Evolutionary conservation across 2,113 vertebrate genomes (phyloP), one percentile per base, ranked within the genome.

Genomic region (Lamprotornis superbus): DNA sequence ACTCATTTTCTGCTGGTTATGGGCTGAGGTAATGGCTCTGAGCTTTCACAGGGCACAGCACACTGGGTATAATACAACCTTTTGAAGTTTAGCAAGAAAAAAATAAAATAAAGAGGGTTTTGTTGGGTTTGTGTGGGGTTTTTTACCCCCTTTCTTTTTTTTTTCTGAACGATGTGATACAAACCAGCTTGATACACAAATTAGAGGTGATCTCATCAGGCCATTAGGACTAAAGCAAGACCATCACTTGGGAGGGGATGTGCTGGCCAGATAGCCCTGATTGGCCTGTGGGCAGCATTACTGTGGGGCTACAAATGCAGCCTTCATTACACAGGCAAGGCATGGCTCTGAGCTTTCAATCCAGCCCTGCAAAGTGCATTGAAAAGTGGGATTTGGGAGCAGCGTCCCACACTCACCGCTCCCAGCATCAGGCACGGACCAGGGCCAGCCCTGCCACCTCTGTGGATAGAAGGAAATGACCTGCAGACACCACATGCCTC

Each of bases 131-230:
- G 85, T 90, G 16, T 61, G 11, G 39, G 44, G 53, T 49, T 31
- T 71, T 67, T 31, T 13, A 4, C 12, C 61, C 89, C 59, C 53
- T 25, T 27, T 30, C 4, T 33, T 68, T 92, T 55, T 64, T 95
- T 52, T 81, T 15, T 53, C 31, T 70, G 94, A 97, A 87, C 15
- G 59, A 96, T 94, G 95, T 91, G 96, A 84, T 96, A 95, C 82
- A 97, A 97, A 95, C 74, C 86, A 86, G 90, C 94, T 96, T 11
- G 85, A 95, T 94, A 83, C 57, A 95, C 97, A 96, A 95, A 97
- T 95, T 79, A 81, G 94, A 96, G 95, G 90, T 97, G 97, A 98
- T 97, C 95, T 97, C 96, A 97, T 97, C 97, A 95, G 95, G 89
- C 96, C 96, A 79, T 74, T 75, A 75, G 92, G 77, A 37, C 91